phyloP scores from a whole-genome alignment of 23 tunicate genomes.

The Styela plicata region DNA sequence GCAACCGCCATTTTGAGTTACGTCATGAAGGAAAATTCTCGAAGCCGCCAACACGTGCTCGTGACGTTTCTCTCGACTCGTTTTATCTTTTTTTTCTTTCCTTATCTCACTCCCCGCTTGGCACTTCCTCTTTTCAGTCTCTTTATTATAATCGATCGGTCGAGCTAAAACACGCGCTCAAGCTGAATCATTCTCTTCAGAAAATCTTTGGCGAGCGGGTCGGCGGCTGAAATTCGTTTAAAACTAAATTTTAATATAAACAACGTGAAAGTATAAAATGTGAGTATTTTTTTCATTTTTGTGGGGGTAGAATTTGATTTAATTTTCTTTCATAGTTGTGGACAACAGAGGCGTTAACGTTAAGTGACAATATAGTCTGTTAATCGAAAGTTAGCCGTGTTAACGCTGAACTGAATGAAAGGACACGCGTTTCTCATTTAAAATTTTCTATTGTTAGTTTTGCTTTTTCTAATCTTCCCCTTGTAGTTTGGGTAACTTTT shows the following conservation, averaged over 20 bases:
- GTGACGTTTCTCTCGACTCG: neutral
- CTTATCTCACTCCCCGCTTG: neutral
- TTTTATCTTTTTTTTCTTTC: neutral
- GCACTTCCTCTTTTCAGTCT: neutral
- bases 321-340: too few species aligned
- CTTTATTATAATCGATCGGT: neutral
- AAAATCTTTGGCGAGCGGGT: neutral
- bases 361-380: neutral
- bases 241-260: neutral
- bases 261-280: neutral
- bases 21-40: slow-evolving; percentile 20
- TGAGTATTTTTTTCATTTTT: neutral
- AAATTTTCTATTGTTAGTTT: neutral
- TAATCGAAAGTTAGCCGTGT: neutral
- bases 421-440: too few species aligned
- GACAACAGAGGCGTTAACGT: neutral
- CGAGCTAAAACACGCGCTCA: neutral
- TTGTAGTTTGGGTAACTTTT: too few species aligned
- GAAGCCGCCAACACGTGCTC: slow-evolving; percentile 19
- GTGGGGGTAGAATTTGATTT: too few species aligned
- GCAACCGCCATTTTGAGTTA: neutral
- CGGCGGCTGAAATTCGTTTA: neutral
- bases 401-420: too few species aligned
- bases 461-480: too few species aligned
- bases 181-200: neutral